phyloP scores from a whole-genome alignment of 2,888 invertebrate species.

The Protula sp. region DNA sequence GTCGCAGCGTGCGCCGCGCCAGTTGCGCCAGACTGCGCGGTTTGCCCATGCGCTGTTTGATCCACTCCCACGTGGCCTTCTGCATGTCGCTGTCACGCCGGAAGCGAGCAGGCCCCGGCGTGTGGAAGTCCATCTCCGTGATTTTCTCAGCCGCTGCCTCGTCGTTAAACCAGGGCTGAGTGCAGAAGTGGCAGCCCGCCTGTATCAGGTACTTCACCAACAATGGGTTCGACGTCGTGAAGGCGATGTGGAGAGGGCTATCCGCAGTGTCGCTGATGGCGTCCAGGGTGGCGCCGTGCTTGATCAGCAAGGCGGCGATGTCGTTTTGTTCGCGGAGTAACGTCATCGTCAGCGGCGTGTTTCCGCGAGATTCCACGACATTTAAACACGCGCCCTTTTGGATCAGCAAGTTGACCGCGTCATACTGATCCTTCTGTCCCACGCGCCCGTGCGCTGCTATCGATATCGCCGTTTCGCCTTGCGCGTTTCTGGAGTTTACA shows the following conservation, averaged over 20 bases:
- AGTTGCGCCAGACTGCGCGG: slow-evolving; percentile 6
- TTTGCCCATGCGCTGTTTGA: slow-evolving; percentile 4
- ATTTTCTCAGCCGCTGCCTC: slow-evolving; percentile 8
- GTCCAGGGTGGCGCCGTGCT: slow-evolving; percentile 17
- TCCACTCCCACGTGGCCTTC: slow-evolving; percentile 16
- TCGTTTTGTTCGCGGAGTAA: slow-evolving; percentile 17
- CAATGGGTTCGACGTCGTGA: slow-evolving; percentile 14
- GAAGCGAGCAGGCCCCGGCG: slow-evolving; percentile 10
- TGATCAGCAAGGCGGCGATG: slow-evolving; percentile 13
- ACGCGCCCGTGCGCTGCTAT: slow-evolving; percentile 11
- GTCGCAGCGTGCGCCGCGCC: background rate
- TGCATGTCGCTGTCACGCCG: slow-evolving; percentile 3
- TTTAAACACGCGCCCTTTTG: slow-evolving; percentile 14
- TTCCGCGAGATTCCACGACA: slow-evolving; percentile 14
- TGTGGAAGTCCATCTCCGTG: slow-evolving; percentile 11
- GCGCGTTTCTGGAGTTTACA: slow-evolving; percentile 12
- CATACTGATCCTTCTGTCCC: slow-evolving; percentile 5
- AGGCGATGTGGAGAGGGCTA: slow-evolving; percentile 17
- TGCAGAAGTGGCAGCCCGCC: slow-evolving; percentile 11
- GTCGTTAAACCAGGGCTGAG: slow-evolving; percentile 14
- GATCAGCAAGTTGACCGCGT: slow-evolving; percentile 13
- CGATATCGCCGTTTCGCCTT: slow-evolving; percentile 15
- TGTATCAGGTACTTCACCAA: slow-evolving; percentile 19
- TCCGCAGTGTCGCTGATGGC: slow-evolving; percentile 5
- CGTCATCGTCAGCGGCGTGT: slow-evolving; percentile 16